Evolutionary conservation across 2,888 invertebrate genomes (phyloP).

Genomic region (Mystacides longicornis): DNA sequence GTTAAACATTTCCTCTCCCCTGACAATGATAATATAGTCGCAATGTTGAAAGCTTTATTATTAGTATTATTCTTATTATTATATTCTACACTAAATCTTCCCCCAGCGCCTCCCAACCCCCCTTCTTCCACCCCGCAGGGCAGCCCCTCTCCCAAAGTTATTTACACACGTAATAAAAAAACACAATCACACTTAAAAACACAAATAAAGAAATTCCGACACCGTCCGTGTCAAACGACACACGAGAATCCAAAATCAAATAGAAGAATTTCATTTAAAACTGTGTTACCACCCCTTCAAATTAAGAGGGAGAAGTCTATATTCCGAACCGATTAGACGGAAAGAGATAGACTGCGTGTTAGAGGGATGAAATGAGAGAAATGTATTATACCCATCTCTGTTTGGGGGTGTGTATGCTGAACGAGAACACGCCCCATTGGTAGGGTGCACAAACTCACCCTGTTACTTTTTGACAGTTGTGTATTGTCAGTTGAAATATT

Average conservation of each 20-base stretch:
- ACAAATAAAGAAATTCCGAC: slow-evolving; percentile 21
- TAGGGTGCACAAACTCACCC: slow-evolving; percentile 1
- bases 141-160: slow-evolving; percentile 1
- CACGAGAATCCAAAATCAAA: slow-evolving; percentile 12
- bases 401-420: slow-evolving; percentile 6
- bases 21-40: too few relatives aligned
- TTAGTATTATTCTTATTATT: too few relatives aligned
- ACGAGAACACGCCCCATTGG: neutral
- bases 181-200: slow-evolving; percentile 4
- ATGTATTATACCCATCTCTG: neutral
- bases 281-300: slow-evolving; percentile 8
- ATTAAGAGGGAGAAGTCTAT: neutral
- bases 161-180: slow-evolving; percentile 14
- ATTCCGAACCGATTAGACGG: neutral
- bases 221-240: slow-evolving; percentile 21
- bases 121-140: neutral
- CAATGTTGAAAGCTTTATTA: too few relatives aligned
- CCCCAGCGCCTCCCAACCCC: neutral
- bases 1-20: too few relatives aligned
- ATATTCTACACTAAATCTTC: too few relatives aligned
- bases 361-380: slow-evolving; percentile 5
- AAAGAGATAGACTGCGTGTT: slow-evolving; percentile 1
- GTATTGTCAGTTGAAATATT: neutral
- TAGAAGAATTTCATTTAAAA: slow-evolving; percentile 5
- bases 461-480: neutral